Evolutionary conservation across 2,888 invertebrate genomes (phyloP), one percentile per base, ranked within the genome.

Genomic region (Pteria penguin): DNA sequence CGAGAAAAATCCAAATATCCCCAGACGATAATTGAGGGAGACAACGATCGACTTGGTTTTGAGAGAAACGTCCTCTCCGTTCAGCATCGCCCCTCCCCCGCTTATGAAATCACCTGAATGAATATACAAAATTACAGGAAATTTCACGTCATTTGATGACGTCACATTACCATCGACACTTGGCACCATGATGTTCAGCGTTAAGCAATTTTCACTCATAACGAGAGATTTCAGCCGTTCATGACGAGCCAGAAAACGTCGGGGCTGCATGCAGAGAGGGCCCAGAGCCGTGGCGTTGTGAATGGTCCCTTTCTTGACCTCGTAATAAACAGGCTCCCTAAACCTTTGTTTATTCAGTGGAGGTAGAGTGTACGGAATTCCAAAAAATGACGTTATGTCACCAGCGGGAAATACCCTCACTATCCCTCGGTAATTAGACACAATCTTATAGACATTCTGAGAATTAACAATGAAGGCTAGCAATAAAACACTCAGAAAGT

Each of bases 1-100:
- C 11, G 67, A 72, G 22, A 62, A 36, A 72, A 76, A 76, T 24
- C 76, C 76, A 29, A 76, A 58, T 32, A 76, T 62, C 22, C 76
- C 76, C 2, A 76, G 54, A 8, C 76, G 67, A 29, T 72, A 76
- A 27, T 76, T 76, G 26, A 76, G 18, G 5, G 76, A 66, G 1
- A 76, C 72, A 3, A 76, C 58, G 18, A 76, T 63, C 0, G 66
- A 36, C 1, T 72, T 52, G 1, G 67, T 57, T 29, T 54, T n/a
- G 24, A 67, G 27, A 4, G 76, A 32, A 22, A 72, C 27, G 31
- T 55, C 33, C 11, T 55, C 54, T 2, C 76, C 76, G 36, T 76
- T 58, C 1, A 76, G 36, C 22, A 67, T 29, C 26, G 68, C 60
- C 5, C 68, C 72, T 5, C 71, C 65, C 1, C 76, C 76, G 14